Conservation (phyloP, 2,113 vertebrate species). For the Lycocorax pyrrhopterus region DNA sequence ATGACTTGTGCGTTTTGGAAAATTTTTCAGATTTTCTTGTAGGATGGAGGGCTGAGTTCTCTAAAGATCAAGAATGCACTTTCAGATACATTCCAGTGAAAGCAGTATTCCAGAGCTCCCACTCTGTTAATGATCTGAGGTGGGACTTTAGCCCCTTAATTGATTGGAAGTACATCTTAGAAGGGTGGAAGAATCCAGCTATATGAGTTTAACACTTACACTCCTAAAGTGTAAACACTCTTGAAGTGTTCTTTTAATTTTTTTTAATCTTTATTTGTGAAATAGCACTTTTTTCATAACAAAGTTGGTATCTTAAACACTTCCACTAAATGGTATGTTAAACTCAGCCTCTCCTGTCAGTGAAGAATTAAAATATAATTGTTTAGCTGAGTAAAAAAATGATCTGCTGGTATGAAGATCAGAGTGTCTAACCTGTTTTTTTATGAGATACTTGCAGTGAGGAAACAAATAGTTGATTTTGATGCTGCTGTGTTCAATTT, state of each 20-base stretch:
- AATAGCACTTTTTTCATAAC: neutral
- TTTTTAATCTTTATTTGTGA: neutral
- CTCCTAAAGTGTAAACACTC: neutral
- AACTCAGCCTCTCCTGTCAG: neutral
- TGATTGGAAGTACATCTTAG: neutral
- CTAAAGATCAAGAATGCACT: neutral
- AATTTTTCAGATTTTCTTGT: neutral
- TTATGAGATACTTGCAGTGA: neutral
- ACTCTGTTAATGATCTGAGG: neutral
- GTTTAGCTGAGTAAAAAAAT: neutral
- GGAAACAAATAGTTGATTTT: neutral
- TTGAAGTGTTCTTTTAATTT: neutral
- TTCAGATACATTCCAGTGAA: neutral
- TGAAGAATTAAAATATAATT: neutral
- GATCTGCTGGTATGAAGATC: neutral
- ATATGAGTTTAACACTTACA: neutral
- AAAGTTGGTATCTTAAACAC: neutral
- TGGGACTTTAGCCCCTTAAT: neutral
- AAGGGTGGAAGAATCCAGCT: neutral
- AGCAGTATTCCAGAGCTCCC: neutral
- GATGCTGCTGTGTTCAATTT: conserved; percentile 52
- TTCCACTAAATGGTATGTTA: neutral
- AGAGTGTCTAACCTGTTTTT: neutral
- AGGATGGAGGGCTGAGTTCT: neutral
- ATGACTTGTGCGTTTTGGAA: neutral